Conservation (phyloP, 1,140 invertebrate genomes). For the Trachymyrmex cornetzi region DNA sequence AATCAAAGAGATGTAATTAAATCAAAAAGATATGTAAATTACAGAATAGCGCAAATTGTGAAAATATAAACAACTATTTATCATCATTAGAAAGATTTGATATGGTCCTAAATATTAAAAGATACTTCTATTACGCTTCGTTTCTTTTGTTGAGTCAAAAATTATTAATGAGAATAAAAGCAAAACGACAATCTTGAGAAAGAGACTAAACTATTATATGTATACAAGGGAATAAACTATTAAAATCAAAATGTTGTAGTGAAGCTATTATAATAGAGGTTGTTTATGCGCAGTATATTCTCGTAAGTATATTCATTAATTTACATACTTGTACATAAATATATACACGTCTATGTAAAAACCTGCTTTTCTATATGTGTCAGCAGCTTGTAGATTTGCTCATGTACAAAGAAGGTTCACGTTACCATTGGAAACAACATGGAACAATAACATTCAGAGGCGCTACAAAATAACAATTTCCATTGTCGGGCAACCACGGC, state of each 20-base stretch:
- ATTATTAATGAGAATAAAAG: not conserved
- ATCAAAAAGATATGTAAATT: not conserved
- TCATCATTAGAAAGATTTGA: not conserved
- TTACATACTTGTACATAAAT: not conserved
- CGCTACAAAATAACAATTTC: constrained; percentile 26
- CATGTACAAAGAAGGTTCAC: not conserved
- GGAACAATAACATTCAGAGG: not conserved
- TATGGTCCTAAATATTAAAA: not conserved
- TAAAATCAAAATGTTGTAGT: not conserved
- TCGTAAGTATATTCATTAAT: not conserved
- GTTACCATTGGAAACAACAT: not conserved
- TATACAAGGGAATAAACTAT: not conserved
- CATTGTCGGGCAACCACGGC: constrained; percentile 27
- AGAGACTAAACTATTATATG: not conserved
- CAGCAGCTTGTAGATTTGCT: not conserved
- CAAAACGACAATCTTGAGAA: not conserved
- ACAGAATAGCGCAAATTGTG: not conserved
- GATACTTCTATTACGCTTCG: not conserved
- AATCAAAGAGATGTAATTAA: not conserved
- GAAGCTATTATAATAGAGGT: not conserved
- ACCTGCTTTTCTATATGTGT: not conserved
- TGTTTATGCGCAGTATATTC: not conserved
- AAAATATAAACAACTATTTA: not conserved
- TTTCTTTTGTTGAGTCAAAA: not conserved
- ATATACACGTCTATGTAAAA: not conserved